Evolutionary conservation across 2,888 invertebrate species (phyloP).

Genomic region (Lampropteryx suffumata): DNA sequence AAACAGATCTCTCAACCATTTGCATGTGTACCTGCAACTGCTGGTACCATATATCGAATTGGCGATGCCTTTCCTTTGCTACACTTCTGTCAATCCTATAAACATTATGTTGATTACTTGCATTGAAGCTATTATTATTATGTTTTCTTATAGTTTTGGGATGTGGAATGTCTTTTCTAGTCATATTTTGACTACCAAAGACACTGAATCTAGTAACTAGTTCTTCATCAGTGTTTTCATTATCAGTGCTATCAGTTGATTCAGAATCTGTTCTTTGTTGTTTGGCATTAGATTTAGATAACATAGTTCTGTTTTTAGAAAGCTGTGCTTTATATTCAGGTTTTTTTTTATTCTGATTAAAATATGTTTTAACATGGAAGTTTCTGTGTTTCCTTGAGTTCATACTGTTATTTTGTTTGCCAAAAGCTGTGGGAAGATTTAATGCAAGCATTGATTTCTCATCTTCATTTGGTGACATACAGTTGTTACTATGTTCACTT

Average conservation of each 20-base stretch:
- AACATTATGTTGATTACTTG: not conserved
- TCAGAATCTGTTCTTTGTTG: not conserved
- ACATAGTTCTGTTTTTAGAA: not conserved
- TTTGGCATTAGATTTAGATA: not conserved
- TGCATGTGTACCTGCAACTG: conserved; percentile 54
- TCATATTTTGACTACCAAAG: not conserved
- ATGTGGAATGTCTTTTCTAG: not conserved
- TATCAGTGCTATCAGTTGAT: conserved; percentile 11
- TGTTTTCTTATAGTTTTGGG: not conserved
- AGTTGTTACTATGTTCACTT: not conserved
- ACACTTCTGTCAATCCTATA: conserved; percentile 5
- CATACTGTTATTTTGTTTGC: conserved; percentile 14
- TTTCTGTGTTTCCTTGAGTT: conserved; percentile 4
- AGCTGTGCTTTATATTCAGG: not conserved
- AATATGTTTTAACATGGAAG: not conserved
- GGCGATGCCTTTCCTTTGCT: conserved; percentile 11
- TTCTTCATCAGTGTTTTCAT: conserved; percentile 1
- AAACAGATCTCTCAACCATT: conserved; percentile 57
- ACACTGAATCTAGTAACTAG: not conserved
- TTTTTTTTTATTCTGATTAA: not conserved
- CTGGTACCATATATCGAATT: conserved; percentile 55
- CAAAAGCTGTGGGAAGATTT: conserved; percentile 25
- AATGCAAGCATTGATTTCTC: conserved; percentile 18
- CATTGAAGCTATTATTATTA: not conserved
- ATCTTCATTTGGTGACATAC: conserved; percentile 1